Conservation (phyloP, 2,797 vertebrate species). For the Pagetopsis macropterus region DNA sequence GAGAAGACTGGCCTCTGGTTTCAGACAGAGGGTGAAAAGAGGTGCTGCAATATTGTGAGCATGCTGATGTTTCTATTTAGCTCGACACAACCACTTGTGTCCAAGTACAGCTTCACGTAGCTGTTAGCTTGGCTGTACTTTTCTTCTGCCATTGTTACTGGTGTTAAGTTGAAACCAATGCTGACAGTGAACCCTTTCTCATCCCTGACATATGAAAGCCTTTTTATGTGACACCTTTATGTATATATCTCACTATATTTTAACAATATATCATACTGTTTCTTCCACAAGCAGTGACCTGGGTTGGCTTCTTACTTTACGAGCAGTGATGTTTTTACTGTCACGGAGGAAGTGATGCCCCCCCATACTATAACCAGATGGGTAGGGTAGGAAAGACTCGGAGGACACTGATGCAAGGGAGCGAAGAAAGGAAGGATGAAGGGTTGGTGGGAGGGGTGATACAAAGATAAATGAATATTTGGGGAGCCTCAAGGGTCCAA, state of each 20-base stretch:
- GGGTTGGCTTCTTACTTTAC: conserved; percentile 27
- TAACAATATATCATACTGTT: conserved; percentile 32
- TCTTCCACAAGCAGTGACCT: conserved; percentile 22
- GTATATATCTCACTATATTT: conserved; percentile 26
- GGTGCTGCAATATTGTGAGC: neutral
- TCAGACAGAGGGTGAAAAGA: too few relatives aligned
- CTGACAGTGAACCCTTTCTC: neutral
- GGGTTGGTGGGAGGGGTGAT: conserved; percentile 3
- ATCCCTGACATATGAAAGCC: conserved; percentile 19
- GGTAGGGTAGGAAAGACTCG: conserved; percentile 18
- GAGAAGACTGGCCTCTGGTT: too few relatives aligned
- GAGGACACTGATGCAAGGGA: conserved; percentile 36
- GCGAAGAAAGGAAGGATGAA: conserved; percentile 16
- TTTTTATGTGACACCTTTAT: conserved; percentile 53
- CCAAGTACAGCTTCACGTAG: neutral
- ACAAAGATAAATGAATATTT: conserved; percentile 50
- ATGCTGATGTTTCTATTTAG: neutral
- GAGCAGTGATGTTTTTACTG: conserved; percentile 48
- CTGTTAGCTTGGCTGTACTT: neutral
- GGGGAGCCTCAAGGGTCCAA: conserved; percentile 40
- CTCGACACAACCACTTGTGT: neutral
- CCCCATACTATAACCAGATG: conserved; percentile 51
- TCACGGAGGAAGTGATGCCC: conserved; percentile 21
- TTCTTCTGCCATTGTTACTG: neutral
- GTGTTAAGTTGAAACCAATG: conserved; percentile 16